A percentile compares a stretch with the other conserved stretches of the same genome.
Evolutionary conservation across 2,113 vertebrate species (phyloP).

Genomic region (Struthidea cinerea): DNA sequence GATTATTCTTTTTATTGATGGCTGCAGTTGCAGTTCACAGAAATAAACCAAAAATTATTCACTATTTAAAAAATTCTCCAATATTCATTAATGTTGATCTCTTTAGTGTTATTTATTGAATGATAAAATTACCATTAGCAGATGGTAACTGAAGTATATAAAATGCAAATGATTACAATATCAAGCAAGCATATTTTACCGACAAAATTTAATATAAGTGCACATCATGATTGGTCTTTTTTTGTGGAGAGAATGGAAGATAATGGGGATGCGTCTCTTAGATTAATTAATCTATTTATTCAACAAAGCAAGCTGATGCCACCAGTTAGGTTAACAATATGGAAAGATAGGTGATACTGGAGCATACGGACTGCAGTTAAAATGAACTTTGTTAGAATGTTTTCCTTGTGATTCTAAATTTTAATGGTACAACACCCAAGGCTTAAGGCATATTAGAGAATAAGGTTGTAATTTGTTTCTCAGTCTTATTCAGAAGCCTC

Average conservation of each 20-base stretch:
- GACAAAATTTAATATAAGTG: slow-evolving; percentile 49
- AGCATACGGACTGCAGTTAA: slow-evolving; percentile 8
- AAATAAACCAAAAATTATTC: slow-evolving; percentile 48
- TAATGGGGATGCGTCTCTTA: slow-evolving; percentile 20
- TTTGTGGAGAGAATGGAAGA: not conserved
- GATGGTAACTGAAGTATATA: slow-evolving; percentile 51
- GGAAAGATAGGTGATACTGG: not conserved
- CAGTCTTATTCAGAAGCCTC: not conserved
- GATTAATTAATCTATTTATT: slow-evolving; percentile 60
- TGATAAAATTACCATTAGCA: slow-evolving; percentile 61
- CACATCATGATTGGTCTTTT: slow-evolving; percentile 27
- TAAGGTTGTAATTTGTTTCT: not conserved
- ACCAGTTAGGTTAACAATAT: slow-evolving; percentile 28
- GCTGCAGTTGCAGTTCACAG: slow-evolving; percentile 2
- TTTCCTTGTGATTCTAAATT: not conserved
- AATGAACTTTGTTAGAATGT: not conserved
- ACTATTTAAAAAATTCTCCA: slow-evolving; percentile 40
- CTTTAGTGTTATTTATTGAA: slow-evolving; percentile 66
- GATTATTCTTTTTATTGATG: slow-evolving; percentile 49
- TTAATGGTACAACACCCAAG: not conserved
- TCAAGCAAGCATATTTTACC: slow-evolving; percentile 47
- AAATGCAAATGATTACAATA: slow-evolving; percentile 52
- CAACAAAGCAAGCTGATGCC: slow-evolving; percentile 28
- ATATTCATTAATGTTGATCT: slow-evolving; percentile 63
- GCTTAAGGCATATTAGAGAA: not conserved